Evolutionary conservation across 2,113 vertebrate genomes (phyloP), one percentile per base, ranked within the genome.

Genomic region (Vanacampus margaritifer): DNA sequence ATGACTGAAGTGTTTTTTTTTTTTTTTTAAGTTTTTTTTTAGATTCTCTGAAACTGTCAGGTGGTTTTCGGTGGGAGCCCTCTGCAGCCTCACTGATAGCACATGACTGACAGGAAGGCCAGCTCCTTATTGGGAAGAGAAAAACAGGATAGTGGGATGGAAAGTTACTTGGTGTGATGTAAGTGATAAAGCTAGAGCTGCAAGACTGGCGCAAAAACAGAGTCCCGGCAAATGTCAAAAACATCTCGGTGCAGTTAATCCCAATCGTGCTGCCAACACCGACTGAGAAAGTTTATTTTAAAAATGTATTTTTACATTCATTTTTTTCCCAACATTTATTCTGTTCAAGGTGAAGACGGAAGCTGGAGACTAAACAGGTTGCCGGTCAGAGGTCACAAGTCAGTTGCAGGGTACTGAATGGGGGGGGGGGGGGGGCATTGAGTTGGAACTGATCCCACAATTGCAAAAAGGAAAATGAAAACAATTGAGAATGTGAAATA

Each of bases 31-130:
- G n/a, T n/a, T n/a, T n/a, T n/a, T 50, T 50, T n/a, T 1, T 6
- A 23, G 21, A 50, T n/a, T 50, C 21, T 21, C 21, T n/a, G 48
- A 50, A 50, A 9, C 21, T 8, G 19, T 50, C 48, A 23, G 2
- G 45, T 46, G n/a, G n/a, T n/a, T n/a, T 46, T 16, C 17, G 81
- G 75, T 73, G 69, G 76, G 43, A 45, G 68, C 68, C 68, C 85
- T 75, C 91, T 92, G 90, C 85, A 84, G 72, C 73, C 79, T 73
- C 74, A 68, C 86, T 87, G 90, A 91, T 91, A 91, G 88, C 82
- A 69, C 84, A 77, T 86, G 80, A 86, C 72, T 89, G 89, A 89
- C 28, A 32, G 28, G 28, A 32, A 32, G 28, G 28, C 89, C 80
- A 85, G 71, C 61, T 89, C 86, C 86, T 81, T 5, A 67, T 64